Conservation (phyloP, 2,888 invertebrate genomes). For the Calameuta filiformis region DNA sequence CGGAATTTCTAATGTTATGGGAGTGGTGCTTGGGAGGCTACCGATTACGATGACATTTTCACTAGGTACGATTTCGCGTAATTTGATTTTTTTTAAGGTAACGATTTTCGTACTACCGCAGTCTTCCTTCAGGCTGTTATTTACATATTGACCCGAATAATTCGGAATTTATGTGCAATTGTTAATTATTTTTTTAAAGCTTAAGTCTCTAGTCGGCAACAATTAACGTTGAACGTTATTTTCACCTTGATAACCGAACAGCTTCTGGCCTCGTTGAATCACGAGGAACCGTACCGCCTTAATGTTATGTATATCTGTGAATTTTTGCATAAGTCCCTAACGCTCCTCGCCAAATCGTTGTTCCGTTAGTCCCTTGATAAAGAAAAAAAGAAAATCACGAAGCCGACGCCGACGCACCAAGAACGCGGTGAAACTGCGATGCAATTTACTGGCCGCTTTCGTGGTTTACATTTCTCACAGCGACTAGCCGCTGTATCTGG, state of each 20-base stretch:
- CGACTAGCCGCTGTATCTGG: not conserved
- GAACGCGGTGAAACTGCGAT: not conserved
- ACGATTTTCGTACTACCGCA: too few relatives aligned
- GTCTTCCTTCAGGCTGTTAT: not conserved
- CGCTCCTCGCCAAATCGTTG: not conserved
- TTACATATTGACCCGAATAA: not conserved
- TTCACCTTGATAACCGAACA: too few relatives aligned
- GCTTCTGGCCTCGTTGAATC: too few relatives aligned
- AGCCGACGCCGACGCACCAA: not conserved
- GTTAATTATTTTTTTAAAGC: not conserved
- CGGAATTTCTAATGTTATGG: slow-evolving; percentile 49
- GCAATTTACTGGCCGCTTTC: not conserved
- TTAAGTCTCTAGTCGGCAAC: not conserved
- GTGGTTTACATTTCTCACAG: not conserved
- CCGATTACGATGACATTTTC: not conserved
- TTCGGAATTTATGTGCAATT: not conserved
- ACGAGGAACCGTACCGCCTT: too few relatives aligned
- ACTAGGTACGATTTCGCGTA: not conserved
- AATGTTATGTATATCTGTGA: too few relatives aligned
- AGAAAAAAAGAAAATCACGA: not conserved
- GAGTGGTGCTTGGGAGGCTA: slow-evolving; percentile 34
- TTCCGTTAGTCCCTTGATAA: not conserved
- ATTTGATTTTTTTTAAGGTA: not conserved
- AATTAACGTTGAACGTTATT: not conserved
- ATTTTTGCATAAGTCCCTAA: too few relatives aligned